Base-by-base conservation (phyloP, 2,797 vertebrate genomes). In the Xenentodon cancila region DNA sequence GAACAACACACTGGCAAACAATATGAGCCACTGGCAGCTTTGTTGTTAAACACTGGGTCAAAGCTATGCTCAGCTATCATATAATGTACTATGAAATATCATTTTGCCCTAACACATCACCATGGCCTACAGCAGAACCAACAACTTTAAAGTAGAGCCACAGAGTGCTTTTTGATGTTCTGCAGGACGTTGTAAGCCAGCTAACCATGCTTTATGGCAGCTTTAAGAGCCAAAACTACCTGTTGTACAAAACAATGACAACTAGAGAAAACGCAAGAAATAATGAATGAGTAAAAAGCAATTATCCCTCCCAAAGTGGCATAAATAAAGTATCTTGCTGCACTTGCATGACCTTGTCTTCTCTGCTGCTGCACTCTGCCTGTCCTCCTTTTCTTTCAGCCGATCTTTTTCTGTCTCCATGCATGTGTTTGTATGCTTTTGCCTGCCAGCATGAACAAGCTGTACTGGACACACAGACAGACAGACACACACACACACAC, bases 391-490 rank as follows among this genome's bases (percentile, higher is more conserved):
- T 75, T 75, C 68, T 71, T 68, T 72, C 68, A 57, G 58, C 65
- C 75, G 49, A 22, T 74, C 71, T 64, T 65, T 60, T 64, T 56
- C 61, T 64, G 46, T 73, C 62, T 80, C n/a, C 64, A 1, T 61
- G 19, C 22, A 47, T 59, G 54, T 71, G 54, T 80, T 51, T 82
- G 66, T 64, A 73, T 71, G 79, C 73, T 71, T 82, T 74, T 84
- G 80, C 83, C 81, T 87, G 85, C 84, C 88, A 90, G 85, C 80
- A 68, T 73, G 88, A 84, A 81, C 84, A 87, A 79, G 75, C 80
- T 86, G 84, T 84, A 77, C 78, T 73, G 75, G 71, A 85, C 82
- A 79, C 79, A 86, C 67, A 68, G 30, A 64, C 17, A 59, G 17
- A 64, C 22, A 68, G 55, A 58, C 45, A 71, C 68, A 81, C 59